Percentiles rank a stretch among this genome's conserved stretches.
phyloP scores from a whole-genome alignment of 2,888 invertebrate species.

The Fragum fragum region DNA sequence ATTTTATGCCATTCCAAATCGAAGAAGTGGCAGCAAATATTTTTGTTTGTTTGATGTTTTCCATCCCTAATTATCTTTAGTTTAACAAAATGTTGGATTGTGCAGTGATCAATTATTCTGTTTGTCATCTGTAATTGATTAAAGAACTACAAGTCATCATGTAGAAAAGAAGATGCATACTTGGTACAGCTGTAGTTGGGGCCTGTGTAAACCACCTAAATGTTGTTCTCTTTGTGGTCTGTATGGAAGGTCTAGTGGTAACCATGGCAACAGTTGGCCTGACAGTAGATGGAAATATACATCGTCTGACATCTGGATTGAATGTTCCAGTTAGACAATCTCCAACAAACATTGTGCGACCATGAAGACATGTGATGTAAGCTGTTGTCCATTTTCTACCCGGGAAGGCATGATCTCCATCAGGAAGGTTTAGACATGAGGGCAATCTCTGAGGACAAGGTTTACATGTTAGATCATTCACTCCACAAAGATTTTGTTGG shows the following conservation, averaged over 20 bases:
- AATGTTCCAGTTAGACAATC: constrained; percentile 61
- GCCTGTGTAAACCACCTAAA: constrained; percentile 10
- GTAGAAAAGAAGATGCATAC: constrained; percentile 1
- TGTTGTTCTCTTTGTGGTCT: constrained; percentile 10
- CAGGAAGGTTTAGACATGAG: constrained; percentile 62
- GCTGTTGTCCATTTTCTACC: constrained; percentile 52
- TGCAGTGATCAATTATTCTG: too few relatives aligned
- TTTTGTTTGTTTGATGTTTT: too few relatives aligned
- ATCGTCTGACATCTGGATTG: constrained; percentile 49
- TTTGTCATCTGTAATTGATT: too few relatives aligned
- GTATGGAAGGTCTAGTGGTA: not conserved
- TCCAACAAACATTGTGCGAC: constrained; percentile 60
- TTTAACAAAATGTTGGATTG: too few relatives aligned
- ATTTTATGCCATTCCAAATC: too few relatives aligned
- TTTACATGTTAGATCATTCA: constrained; percentile 37
- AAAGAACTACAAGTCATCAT: too few relatives aligned
- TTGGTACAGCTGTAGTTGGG: constrained; percentile 6
- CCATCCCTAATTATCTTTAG: too few relatives aligned
- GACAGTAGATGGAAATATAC: constrained; percentile 37
- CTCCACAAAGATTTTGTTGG: constrained; percentile 58
- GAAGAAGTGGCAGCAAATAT: too few relatives aligned
- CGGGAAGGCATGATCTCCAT: constrained; percentile 65
- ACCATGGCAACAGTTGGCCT: constrained; percentile 18
- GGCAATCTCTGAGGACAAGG: constrained; percentile 67
- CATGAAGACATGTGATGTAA: constrained; percentile 63